Base-by-base conservation (phyloP, 1,140 invertebrate genomes). In the Drosophila funebris region DNA sequence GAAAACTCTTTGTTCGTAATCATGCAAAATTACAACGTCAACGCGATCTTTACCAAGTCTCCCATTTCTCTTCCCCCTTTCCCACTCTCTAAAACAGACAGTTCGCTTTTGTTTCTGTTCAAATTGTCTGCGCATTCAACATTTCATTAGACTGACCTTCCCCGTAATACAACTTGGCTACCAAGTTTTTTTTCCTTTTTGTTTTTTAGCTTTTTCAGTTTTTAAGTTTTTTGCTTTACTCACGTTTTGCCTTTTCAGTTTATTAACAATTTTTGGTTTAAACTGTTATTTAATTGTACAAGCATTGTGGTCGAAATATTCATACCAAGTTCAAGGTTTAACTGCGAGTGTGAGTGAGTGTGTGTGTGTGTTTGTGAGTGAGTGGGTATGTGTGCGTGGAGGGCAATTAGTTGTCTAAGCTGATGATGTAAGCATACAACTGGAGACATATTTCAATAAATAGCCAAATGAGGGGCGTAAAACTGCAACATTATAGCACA, bases 11-110 rank as follows among this genome's bases (percentile, higher is more conserved):
- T 29, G 36, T 43, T 56, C 43, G 71, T 78, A 76, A 78, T 87
- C 75, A 78, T 75, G 62, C 60, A 72, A 85, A 87, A 85, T 87
- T 85, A 82, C 71, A 66, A 76, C 75, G 78, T 87, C 78, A 88
- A 88, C 71, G 64, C 52, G 64, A 75, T 63, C 56, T 79, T 76
- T 58, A 62, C 48, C 14, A 58, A 37, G n/a, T 43, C 33, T 52
- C 33, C 13, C 33, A 36, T 13, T 11, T 9, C 50, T 60, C 20
- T 8, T 20, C 22, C 18, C 4, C n/a, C 48, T 43, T 16, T 0
- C 20, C 54, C 9, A 0, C 56, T 29, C 24, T 11, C 11, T 31
- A n/a, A 24, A 1, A 18, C 48, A 33, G 8, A 27, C 22, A 22
- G 3, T 44, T 54, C 3, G 7, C n/a, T 8, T 29, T 60, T 75